These are phyloP conservation scores for Calycopis cecrops DNA, from an alignment of 1,140 invertebrate species.

Conservation along the genomic window DNA sequence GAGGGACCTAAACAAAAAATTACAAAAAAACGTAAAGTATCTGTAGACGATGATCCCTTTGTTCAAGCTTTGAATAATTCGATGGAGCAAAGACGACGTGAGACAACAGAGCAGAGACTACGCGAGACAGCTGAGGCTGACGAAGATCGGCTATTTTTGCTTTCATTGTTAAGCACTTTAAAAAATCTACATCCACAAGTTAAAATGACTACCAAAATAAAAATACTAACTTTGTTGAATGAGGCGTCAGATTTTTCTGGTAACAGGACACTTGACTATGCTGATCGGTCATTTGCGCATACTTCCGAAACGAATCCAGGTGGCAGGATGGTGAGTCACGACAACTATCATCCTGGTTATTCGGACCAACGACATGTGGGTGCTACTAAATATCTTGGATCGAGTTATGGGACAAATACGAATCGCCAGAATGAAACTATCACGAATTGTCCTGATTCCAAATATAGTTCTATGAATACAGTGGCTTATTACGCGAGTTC, in stretches of 20 bases:
- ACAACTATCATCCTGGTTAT: conserved; percentile 13
- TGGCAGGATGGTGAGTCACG: conserved; percentile 14
- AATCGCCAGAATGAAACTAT: conserved; percentile 14
- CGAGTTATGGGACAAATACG: conserved; percentile 13
- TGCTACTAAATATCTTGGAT: conserved; percentile 13
- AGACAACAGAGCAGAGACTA: conserved; percentile 15
- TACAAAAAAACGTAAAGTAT: conserved; percentile 22
- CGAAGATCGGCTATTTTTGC: conserved; percentile 28
- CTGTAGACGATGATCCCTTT: conserved; percentile 23
- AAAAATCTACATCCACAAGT: conserved; percentile 24
- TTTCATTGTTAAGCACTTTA: conserved; percentile 29
- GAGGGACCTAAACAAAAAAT: conserved; percentile 20
- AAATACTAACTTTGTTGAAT: conserved; percentile 27
- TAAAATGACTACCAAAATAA: conserved; percentile 30
- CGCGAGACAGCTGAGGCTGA: conserved; percentile 22
- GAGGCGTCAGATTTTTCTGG: conserved; percentile 18
- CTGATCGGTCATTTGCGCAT: conserved; percentile 13
- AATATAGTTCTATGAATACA: conserved; percentile 14
- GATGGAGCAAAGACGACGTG: conserved; percentile 12
- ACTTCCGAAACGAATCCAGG: conserved; percentile 12
- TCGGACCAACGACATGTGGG: conserved; percentile 7
- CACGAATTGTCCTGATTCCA: conserved; percentile 12
- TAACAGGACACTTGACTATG: conserved; percentile 11
- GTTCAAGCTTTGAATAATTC: conserved; percentile 15
- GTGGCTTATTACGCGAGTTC: conserved; percentile 12